Conservation (phyloP, 1,140 invertebrate genomes). For the Drosophila sp. region DNA sequence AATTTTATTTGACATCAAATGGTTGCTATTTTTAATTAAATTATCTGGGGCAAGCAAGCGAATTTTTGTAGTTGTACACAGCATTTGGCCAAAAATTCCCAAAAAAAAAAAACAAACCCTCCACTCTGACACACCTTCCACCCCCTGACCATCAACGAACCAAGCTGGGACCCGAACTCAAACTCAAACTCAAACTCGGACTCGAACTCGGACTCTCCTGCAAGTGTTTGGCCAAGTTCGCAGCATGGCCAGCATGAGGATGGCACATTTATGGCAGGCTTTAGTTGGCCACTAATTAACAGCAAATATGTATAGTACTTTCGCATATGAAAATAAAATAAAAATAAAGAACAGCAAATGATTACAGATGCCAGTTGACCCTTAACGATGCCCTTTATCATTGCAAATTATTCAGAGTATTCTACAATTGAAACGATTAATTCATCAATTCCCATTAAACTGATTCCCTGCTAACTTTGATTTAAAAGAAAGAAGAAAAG, state of each 20-base stretch:
- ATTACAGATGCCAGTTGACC: not conserved
- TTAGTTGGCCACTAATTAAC: slow-evolving; percentile 39
- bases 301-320: slow-evolving; percentile 16
- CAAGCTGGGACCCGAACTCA: not conserved
- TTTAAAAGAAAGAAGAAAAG: no score
- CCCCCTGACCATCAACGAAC: not conserved
- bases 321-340: slow-evolving; percentile 4
- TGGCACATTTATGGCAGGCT: slow-evolving; percentile 12
- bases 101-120: no score
- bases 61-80: slow-evolving; percentile 15
- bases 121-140: not conserved
- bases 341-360: not conserved
- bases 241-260: not conserved
- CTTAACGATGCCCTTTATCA: not conserved
- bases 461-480: no score
- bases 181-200: no score
- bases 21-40: slow-evolving; percentile 66
- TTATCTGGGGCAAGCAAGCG: slow-evolving; percentile 47
- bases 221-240: not conserved
- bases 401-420: not conserved
- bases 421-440: not conserved
- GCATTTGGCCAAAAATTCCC: slow-evolving; percentile 9
- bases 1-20: slow-evolving; percentile 64
- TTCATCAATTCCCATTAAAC: no score
- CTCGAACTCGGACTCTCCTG: no score